Conservation (phyloP, 2,113 vertebrate genomes). For the Oncorhynchus nerka region DNA sequence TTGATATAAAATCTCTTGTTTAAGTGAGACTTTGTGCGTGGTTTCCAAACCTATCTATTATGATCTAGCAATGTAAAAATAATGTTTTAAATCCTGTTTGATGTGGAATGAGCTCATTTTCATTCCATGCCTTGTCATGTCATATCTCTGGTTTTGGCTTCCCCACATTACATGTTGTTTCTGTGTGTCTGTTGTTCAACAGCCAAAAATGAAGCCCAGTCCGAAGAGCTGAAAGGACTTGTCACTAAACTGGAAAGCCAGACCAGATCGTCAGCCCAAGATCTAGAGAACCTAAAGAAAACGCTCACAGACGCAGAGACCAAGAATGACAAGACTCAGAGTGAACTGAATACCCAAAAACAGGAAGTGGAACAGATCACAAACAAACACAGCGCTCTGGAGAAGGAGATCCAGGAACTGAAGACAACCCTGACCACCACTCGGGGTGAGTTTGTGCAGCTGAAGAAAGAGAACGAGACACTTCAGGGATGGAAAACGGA, state of each 20-base stretch:
- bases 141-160: background rate
- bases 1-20: background rate
- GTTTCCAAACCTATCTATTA: background rate
- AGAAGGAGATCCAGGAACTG: conserved; percentile 73
- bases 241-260: conserved; percentile 77
- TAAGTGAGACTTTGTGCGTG: background rate
- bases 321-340: conserved; percentile 70
- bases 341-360: conserved; percentile 79
- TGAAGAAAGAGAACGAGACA: conserved; percentile 69
- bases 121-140: too few relatives aligned
- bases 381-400: conserved; percentile 63
- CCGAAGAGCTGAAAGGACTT: conserved; percentile 75
- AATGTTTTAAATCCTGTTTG: background rate
- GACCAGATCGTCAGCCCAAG: conserved; percentile 57
- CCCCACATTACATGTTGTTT: background rate
- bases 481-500: conserved; percentile 82
- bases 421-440: conserved; percentile 64
- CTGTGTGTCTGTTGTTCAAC: conserved; percentile 7
- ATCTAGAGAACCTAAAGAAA: conserved; percentile 75
- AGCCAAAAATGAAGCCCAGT: conserved; percentile 80
- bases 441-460: conserved; percentile 73
- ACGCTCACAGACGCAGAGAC: conserved; percentile 77
- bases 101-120: too few relatives aligned
- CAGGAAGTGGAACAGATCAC: conserved; percentile 74
- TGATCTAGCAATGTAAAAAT: background rate